Percentiles rank a stretch among this genome's conserved stretches.
phyloP scores from a whole-genome alignment of 2,888 invertebrate genomes.

The Leucoma salicis region DNA sequence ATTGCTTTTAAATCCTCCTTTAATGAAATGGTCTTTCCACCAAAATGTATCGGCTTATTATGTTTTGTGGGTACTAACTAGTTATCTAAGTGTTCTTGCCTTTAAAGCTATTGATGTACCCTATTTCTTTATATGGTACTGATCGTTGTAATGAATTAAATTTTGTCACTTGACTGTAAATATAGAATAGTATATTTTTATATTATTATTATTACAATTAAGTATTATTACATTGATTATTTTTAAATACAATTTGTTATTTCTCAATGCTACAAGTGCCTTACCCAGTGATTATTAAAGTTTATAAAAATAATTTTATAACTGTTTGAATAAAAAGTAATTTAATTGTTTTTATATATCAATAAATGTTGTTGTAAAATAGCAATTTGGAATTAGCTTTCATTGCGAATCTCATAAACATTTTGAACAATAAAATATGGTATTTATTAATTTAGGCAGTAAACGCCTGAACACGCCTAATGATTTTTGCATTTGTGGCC shows the following conservation, averaged over 20 bases:
- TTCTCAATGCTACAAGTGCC: constrained; percentile 67
- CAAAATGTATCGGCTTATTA: constrained; percentile 33
- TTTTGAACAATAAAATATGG: constrained; percentile 24
- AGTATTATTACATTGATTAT: constrained; percentile 59
- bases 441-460: constrained; percentile 12
- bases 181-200: constrained; percentile 78
- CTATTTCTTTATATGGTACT: constrained; percentile 39
- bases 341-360: neutral
- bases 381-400: constrained; percentile 13
- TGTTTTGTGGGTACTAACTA: constrained; percentile 39
- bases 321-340: constrained; percentile 8
- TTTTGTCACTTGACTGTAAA: constrained; percentile 68
- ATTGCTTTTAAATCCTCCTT: constrained; percentile 14
- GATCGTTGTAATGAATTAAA: constrained; percentile 55
- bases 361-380: constrained; percentile 10
- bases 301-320: neutral
- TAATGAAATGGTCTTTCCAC: constrained; percentile 38
- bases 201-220: constrained; percentile 66
- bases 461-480: constrained; percentile 10
- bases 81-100: constrained; percentile 50
- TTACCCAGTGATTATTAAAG: constrained; percentile 33
- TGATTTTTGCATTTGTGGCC: constrained; percentile 44
- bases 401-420: constrained; percentile 50
- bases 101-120: constrained; percentile 44
- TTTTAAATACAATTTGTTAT: constrained; percentile 51